phyloP scores from a whole-genome alignment of 2,888 invertebrate genomes.

The Sarcophaga carnaria region DNA sequence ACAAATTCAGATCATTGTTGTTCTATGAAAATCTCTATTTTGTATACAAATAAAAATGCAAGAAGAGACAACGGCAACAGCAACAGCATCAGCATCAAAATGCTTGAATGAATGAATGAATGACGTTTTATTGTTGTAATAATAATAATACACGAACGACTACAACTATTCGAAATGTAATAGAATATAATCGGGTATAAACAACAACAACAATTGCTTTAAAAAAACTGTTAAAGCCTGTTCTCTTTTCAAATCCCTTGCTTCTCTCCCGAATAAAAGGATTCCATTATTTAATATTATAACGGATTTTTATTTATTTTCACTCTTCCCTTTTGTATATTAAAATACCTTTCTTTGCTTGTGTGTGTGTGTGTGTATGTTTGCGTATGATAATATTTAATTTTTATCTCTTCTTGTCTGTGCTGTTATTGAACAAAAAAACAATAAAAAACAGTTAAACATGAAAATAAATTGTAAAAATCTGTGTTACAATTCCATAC shows the following conservation, averaged over 20 bases:
- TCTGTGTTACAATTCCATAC: slow-evolving; percentile 54
- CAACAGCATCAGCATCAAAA: background rate
- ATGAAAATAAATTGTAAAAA: slow-evolving; percentile 54
- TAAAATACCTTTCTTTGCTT: background rate
- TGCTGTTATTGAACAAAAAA: slow-evolving; percentile 7
- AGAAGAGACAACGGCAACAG: background rate
- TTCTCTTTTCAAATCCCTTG: background rate
- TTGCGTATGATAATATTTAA: background rate
- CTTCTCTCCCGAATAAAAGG: slow-evolving; percentile 49
- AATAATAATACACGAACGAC: too few species aligned
- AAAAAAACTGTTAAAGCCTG: background rate
- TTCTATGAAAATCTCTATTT: slow-evolving; percentile 12
- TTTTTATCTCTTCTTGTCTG: background rate
- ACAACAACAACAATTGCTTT: background rate
- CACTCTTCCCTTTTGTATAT: background rate
- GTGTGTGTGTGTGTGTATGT: background rate
- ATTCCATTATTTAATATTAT: slow-evolving; percentile 42
- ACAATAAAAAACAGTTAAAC: slow-evolving; percentile 35
- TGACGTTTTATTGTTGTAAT: slow-evolving; percentile 26
- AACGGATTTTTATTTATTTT: background rate
- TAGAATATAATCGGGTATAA: background rate
- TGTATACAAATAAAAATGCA: slow-evolving; percentile 19
- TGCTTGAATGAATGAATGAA: slow-evolving; percentile 18
- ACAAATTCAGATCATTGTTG: background rate
- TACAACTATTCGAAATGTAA: slow-evolving; percentile 17